Evolutionary conservation across 2,888 invertebrate genomes (phyloP).

Genomic region (Protodeltote pygarga): DNA sequence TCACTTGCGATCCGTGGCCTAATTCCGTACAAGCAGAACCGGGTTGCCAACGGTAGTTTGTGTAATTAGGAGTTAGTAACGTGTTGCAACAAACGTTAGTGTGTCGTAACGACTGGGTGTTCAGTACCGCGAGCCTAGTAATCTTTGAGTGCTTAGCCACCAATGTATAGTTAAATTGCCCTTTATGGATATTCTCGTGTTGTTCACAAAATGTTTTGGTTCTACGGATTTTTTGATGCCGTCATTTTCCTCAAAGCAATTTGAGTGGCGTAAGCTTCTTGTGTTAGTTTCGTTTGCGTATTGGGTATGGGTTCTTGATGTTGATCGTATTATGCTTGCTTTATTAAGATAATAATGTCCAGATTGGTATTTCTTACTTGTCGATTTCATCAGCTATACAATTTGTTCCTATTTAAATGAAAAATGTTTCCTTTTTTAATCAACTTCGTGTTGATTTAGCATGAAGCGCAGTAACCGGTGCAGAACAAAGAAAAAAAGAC

Average conservation of each 20-base stretch:
- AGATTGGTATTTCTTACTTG: too few relatives aligned
- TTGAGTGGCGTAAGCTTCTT: not conserved
- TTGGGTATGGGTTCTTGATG: not conserved
- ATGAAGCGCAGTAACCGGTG: not conserved
- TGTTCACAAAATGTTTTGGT: slow-evolving; percentile 1
- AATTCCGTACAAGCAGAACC: slow-evolving; percentile 38
- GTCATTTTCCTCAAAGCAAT: not conserved
- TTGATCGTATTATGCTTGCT: too few relatives aligned
- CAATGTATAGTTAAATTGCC: slow-evolving; percentile 25
- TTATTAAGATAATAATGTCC: too few relatives aligned
- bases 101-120: slow-evolving; percentile 38
- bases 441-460: slow-evolving; percentile 15
- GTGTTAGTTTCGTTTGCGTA: not conserved
- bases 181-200: slow-evolving; percentile 19
- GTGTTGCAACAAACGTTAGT: slow-evolving; percentile 42
- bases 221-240: not conserved
- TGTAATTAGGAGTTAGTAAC: slow-evolving; percentile 52
- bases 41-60: slow-evolving; percentile 39
- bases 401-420: too few relatives aligned
- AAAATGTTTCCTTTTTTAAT: too few relatives aligned
- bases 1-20: slow-evolving; percentile 45
- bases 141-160: slow-evolving; percentile 32
- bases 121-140: slow-evolving; percentile 21
- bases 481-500: not conserved
- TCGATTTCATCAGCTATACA: too few relatives aligned